phyloP scores from a whole-genome alignment of 1,140 invertebrate species.

The Heliothis subflexa region DNA sequence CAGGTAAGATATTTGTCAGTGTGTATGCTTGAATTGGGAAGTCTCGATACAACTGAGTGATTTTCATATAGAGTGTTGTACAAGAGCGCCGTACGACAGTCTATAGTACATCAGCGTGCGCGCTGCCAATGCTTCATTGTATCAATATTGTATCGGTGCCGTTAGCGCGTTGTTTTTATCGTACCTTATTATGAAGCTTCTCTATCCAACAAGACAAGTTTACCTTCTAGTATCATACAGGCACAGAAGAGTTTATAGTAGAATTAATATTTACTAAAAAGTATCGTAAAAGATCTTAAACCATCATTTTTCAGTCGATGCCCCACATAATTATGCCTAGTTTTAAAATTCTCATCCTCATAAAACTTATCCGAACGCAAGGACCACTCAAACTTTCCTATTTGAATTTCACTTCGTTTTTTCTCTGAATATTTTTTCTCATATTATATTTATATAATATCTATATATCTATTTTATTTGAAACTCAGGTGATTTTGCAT shows the following conservation, averaged over 20 bases:
- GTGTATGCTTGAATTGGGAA: conserved; percentile 77
- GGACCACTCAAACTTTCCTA: conserved; percentile 92
- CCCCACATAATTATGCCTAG: conserved; percentile 34
- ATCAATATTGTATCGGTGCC: conserved; percentile 74
- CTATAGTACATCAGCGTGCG: conserved; percentile 57
- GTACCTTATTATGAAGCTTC: conserved; percentile 61
- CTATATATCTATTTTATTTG: conserved; percentile 53
- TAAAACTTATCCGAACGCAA: conserved; percentile 83
- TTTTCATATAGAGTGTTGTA: conserved; percentile 61
- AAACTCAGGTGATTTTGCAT: conserved; percentile 59
- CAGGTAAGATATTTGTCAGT: conserved; percentile 80
- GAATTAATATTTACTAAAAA: conserved; percentile 32
- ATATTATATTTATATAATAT: conserved; percentile 61
- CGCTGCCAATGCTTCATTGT: conserved; percentile 70
- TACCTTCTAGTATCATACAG: conserved; percentile 41
- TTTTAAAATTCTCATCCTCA: conserved; percentile 49
- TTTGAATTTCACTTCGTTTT: conserved; percentile 76
- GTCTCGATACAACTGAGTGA: conserved; percentile 59
- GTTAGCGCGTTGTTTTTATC: conserved; percentile 69
- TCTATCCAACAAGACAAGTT: conserved; percentile 60
- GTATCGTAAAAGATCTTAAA: conserved; percentile 16
- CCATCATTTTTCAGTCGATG: conserved; percentile 53
- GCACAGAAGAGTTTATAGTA: conserved; percentile 11
- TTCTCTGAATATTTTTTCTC: conserved; percentile 57
- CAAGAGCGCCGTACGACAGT: conserved; percentile 55